A percentile compares a stretch with the other conserved stretches of the same genome.
phyloP scores from a whole-genome alignment of 1,140 invertebrate species.

The Metopolophium dirhodum region DNA sequence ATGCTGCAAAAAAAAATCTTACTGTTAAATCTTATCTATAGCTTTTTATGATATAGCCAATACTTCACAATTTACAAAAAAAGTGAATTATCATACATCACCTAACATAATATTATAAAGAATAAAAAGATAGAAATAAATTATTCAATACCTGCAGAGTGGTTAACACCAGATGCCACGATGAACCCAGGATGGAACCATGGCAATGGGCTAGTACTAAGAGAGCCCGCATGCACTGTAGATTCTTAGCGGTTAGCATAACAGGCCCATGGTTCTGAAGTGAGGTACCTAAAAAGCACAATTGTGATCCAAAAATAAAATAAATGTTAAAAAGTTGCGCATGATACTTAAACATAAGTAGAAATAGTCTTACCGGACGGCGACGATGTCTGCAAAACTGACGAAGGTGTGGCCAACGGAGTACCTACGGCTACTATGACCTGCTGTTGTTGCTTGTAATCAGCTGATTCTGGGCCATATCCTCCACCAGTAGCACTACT shows the following conservation, averaged over 20 bases:
- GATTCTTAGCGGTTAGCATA: slow-evolving; percentile 96
- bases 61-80: neutral
- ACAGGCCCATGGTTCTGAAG: slow-evolving; percentile 91
- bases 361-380: neutral
- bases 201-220: slow-evolving; percentile 89
- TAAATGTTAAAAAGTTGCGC: neutral
- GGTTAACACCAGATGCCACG: slow-evolving; percentile 95
- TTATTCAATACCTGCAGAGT: slow-evolving; percentile 72
- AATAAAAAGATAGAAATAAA: neutral
- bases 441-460: slow-evolving; percentile 88
- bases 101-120: neutral
- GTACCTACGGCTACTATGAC: slow-evolving; percentile 90
- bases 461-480: slow-evolving; percentile 65
- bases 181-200: slow-evolving; percentile 88
- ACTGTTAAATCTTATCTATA: neutral
- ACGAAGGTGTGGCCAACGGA: slow-evolving; percentile 82
- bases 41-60: neutral
- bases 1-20: slow-evolving; percentile 70
- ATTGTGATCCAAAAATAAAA: neutral
- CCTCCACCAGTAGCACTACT: slow-evolving; percentile 63
- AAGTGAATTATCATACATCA: neutral
- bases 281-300: slow-evolving; percentile 58
- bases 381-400: slow-evolving; percentile 59
- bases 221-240: slow-evolving; percentile 93
- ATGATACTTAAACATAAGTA: neutral